Percentiles rank a stretch among this genome's conserved stretches.
Evolutionary conservation across 2,797 vertebrate species (phyloP).

Genomic region (Leucoraja ocellata): DNA sequence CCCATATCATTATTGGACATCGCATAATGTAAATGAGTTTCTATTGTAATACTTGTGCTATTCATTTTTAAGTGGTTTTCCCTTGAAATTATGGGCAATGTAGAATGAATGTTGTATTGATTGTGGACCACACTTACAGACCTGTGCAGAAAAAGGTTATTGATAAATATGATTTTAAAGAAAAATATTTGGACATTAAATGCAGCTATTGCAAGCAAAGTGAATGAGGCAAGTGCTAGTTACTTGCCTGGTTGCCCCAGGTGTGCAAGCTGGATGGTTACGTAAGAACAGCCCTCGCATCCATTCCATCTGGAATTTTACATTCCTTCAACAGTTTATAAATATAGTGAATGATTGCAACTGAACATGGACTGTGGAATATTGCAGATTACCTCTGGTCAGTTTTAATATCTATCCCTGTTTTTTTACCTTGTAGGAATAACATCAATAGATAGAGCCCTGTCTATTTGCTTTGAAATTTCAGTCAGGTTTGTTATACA

Average conservation of each 20-base stretch:
- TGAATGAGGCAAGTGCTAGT: background rate
- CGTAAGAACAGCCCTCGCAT: background rate
- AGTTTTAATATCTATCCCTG: too few relatives aligned
- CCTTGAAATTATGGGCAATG: too few relatives aligned
- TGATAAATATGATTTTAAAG: background rate
- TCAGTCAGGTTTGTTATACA: too few relatives aligned
- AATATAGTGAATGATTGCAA: too few relatives aligned
- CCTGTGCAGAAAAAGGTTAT: background rate
- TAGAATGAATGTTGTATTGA: background rate
- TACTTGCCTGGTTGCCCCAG: background rate
- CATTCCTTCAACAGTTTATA: too few relatives aligned
- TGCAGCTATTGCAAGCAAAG: background rate
- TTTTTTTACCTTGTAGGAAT: too few relatives aligned
- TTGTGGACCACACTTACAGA: background rate
- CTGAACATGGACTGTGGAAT: too few relatives aligned
- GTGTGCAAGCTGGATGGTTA: background rate
- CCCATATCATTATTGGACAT: background rate
- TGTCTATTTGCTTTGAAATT: too few relatives aligned
- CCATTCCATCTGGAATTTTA: background rate
- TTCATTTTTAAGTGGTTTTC: background rate
- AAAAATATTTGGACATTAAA: background rate
- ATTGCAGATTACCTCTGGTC: too few relatives aligned
- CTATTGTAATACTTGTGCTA: background rate
- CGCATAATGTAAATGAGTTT: background rate
- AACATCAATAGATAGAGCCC: too few relatives aligned